These are phyloP conservation scores for Ormyrus pomaceus DNA, from an alignment of 2,888 invertebrate genomes.

Conservation along the genomic window DNA sequence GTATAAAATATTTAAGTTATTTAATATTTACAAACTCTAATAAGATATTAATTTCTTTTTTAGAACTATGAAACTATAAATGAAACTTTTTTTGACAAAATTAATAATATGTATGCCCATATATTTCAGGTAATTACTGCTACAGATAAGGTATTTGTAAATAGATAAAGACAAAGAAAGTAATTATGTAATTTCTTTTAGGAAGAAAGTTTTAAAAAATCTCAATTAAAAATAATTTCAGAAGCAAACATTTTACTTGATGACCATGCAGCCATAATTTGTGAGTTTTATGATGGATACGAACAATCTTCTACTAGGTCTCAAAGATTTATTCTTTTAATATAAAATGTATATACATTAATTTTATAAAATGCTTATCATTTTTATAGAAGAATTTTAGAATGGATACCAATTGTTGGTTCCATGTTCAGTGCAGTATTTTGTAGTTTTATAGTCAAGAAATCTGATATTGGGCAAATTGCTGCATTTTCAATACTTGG, in stretches of 20 bases:
- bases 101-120: slow-evolving; percentile 17
- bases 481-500: slow-evolving; percentile 58
- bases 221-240: slow-evolving; percentile 65
- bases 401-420: slow-evolving; percentile 60
- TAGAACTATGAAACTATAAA: background rate
- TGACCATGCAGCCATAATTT: slow-evolving; percentile 67
- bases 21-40: background rate
- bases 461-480: slow-evolving; percentile 54
- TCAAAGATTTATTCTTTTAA: background rate
- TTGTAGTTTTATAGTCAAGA: slow-evolving; percentile 54
- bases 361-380: background rate
- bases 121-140: slow-evolving; percentile 37
- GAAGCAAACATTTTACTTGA: slow-evolving; percentile 66
- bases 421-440: slow-evolving; percentile 58
- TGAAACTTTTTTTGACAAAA: slow-evolving; percentile 8
- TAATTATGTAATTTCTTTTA: slow-evolving; percentile 41
- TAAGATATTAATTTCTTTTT: slow-evolving; percentile 8
- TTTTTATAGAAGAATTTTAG: slow-evolving; percentile 58
- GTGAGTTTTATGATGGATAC: slow-evolving; percentile 58
- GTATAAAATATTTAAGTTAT: background rate
- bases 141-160: background rate
- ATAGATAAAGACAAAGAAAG: background rate
- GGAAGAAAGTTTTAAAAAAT: slow-evolving; percentile 58
- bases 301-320: slow-evolving; percentile 41
- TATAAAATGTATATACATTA: slow-evolving; percentile 7